A percentile compares a stretch with the other conserved stretches of the same genome.
Evolutionary conservation across 2,888 invertebrate genomes (phyloP).

Genomic region (Dichetophora obliterata): DNA sequence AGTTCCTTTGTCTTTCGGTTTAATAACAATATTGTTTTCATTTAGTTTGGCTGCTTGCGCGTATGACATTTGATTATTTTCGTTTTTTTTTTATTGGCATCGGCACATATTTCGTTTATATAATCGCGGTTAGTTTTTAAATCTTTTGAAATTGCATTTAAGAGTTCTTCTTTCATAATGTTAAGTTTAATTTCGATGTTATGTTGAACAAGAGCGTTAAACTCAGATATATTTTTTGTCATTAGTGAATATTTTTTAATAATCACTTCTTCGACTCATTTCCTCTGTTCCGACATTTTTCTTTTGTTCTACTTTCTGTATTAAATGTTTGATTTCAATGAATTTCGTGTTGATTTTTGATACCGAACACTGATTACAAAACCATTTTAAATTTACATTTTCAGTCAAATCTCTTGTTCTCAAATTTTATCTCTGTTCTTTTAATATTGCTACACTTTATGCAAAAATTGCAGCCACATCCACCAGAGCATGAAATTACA

Average conservation of each 20-base stretch:
- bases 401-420: too few relatives aligned
- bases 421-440: slow-evolving; percentile 7
- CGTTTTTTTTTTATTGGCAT: too few relatives aligned
- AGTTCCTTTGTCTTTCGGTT: background rate
- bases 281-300: background rate
- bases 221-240: background rate
- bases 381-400: slow-evolving; percentile 18
- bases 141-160: background rate
- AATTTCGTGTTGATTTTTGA: background rate
- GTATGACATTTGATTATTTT: background rate
- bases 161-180: background rate
- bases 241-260: background rate
- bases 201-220: background rate
- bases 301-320: background rate
- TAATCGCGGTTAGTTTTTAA: background rate
- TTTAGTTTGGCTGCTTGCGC: background rate
- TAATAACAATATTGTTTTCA: background rate
- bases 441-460: slow-evolving; percentile 18
- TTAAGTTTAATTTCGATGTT: background rate
- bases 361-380: background rate
- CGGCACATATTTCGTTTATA: background rate
- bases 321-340: slow-evolving; percentile 16
- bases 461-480: slow-evolving; percentile 19
- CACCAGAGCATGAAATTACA: slow-evolving; percentile 8
- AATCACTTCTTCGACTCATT: background rate